Evolutionary conservation across 2,797 vertebrate genomes (phyloP).

Genomic region (Vultur gryphus): DNA sequence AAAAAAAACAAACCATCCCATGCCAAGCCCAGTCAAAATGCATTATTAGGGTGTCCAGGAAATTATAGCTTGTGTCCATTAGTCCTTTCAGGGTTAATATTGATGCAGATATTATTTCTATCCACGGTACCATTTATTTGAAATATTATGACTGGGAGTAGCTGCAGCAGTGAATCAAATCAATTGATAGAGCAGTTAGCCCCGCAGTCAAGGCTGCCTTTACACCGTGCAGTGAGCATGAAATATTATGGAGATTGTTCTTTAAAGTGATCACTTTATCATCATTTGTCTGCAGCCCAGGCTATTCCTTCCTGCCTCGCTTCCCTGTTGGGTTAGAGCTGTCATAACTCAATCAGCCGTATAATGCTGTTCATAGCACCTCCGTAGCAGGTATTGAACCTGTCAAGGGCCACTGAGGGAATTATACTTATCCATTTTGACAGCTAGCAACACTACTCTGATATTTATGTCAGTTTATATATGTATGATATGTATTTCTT

Average conservation of each 20-base stretch:
- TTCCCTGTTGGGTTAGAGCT: slow-evolving; percentile 88
- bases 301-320: slow-evolving; percentile 80
- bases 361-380: slow-evolving; percentile 81
- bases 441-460: slow-evolving; percentile 79
- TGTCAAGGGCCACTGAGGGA: slow-evolving; percentile 84
- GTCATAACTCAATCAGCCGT: slow-evolving; percentile 99
- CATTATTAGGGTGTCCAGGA: slow-evolving; percentile 89
- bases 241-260: slow-evolving; percentile 99
- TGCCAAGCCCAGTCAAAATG: slow-evolving; percentile 75
- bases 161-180: slow-evolving; percentile 98
- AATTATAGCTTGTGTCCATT: slow-evolving; percentile 93
- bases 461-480: slow-evolving; percentile 89
- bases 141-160: slow-evolving; percentile 97
- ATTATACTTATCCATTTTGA: slow-evolving; percentile 86
- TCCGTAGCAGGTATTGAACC: slow-evolving; percentile 75
- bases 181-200: slow-evolving; percentile 99
- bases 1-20: no score
- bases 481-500: slow-evolving; percentile 78
- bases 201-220: slow-evolving; percentile 83
- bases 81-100: slow-evolving; percentile 99
- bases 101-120: slow-evolving; percentile 99
- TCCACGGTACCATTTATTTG: slow-evolving; percentile 97
- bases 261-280: slow-evolving; percentile 99
- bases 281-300: slow-evolving; percentile 94
- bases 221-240: slow-evolving; percentile 88